phyloP scores from a whole-genome alignment of 2,797 vertebrate genomes.

The Petrocephalus sullivani region DNA sequence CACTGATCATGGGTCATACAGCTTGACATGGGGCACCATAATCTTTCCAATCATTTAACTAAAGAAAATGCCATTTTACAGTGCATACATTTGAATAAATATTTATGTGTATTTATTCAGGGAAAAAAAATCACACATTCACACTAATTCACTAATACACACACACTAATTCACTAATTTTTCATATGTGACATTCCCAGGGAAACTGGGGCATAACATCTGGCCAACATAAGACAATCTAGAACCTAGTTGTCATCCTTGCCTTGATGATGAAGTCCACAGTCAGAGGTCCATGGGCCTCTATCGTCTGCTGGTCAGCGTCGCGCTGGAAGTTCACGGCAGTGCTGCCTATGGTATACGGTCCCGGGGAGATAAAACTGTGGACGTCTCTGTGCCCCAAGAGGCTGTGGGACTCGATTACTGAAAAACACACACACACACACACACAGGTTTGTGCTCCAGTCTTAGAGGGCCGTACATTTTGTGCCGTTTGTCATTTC shows the following conservation, averaged over 20 bases:
- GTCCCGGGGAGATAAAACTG: constrained; percentile 63
- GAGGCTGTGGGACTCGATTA: constrained; percentile 78
- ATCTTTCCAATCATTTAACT: background rate
- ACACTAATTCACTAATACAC: background rate
- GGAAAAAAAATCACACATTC: background rate
- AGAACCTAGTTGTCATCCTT: constrained; percentile 29
- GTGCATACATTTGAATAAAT: background rate
- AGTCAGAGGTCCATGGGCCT: constrained; percentile 71
- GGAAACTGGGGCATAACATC: background rate
- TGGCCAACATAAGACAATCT: constrained; percentile 1
- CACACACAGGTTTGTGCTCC: background rate
- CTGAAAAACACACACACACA: constrained; percentile 50
- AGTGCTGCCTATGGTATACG: constrained; percentile 73
- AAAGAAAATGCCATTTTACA: background rate
- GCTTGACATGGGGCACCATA: background rate
- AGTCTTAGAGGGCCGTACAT: background rate
- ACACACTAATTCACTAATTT: background rate
- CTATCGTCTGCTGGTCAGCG: constrained; percentile 71
- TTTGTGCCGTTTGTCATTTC: background rate
- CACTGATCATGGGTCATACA: background rate
- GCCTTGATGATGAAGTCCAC: constrained; percentile 89
- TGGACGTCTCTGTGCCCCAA: constrained; percentile 72
- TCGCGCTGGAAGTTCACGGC: constrained; percentile 77
- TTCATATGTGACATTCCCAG: background rate
- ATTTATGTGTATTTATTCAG: background rate